Evolutionary conservation across 2,888 invertebrate species (phyloP), one percentile per base, ranked within the genome.

Genomic region (Melangyna quadrimaculata): DNA sequence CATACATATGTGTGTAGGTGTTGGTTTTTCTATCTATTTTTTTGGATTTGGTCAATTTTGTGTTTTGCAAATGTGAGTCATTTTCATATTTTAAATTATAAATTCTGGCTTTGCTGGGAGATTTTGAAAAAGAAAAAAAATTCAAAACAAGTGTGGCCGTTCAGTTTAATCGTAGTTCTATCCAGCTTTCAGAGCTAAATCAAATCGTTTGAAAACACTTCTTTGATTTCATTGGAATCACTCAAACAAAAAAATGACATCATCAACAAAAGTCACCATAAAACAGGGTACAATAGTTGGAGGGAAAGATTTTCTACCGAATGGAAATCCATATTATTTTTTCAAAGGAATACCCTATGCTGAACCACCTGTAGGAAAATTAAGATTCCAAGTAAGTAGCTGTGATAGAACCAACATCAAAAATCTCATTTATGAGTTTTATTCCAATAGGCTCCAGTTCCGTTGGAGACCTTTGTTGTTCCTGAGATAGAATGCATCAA

Each of bases 331-430:
- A 43, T 94, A 92, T 88, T 92, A 90, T 86, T 91, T 91, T 27
- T 94, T 94, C 87, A 93, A 93, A 86, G 93, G 94, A 2, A 93
- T 94, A 59, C 94, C 94, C 0, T 94, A 94, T 88, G 94, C 94
- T 1, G 93, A 93, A 77, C 93, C 94, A 24, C 94, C 94, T 17
- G 61, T 94, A 29, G 93, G 92, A 1, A 88, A 90, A 5, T 87
- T 93, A 5, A 88, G 93, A 57, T 93, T 91, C 75, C 89, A 90
- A 87, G 92, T 93, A 89, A 88, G 87, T 72, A 6, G 0, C 17
- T 37, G 2, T 2, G 8, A 37, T 3, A n/a, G 19, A 24, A 8
- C 6, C 12, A 45, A 22, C 4, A 45, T 22, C 4, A 22, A 5
- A 7, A 14, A 24, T 7, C 1, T 6, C 3, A 61, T 3, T 61